phyloP scores from a whole-genome alignment of 1,140 invertebrate species.

The Cherax destructor region DNA sequence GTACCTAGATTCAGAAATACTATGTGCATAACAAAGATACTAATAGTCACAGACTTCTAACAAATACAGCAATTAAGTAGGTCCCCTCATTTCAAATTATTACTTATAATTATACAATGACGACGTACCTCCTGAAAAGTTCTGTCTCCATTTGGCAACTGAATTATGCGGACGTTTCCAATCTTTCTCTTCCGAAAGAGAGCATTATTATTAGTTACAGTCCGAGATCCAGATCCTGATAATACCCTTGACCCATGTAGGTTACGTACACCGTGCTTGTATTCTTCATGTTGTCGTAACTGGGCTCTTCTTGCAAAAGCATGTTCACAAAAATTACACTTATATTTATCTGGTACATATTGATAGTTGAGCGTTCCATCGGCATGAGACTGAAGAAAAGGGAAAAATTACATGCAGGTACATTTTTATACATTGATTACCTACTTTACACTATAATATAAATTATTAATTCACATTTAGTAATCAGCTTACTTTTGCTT shows the following conservation, averaged over 20 bases:
- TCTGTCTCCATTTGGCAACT: conserved; percentile 75
- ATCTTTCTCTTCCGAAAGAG: conserved; percentile 68
- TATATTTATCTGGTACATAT: conserved; percentile 72
- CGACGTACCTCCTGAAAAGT: conserved; percentile 63
- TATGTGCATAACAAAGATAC: background rate
- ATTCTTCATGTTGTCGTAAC: conserved; percentile 80
- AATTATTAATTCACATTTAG: background rate
- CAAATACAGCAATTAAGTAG: background rate
- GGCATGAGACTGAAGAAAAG: conserved; percentile 77
- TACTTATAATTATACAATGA: background rate
- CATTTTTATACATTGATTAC: no score
- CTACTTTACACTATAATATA: no score
- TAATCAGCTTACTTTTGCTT: conserved; percentile 73
- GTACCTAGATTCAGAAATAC: background rate
- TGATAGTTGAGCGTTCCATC: conserved; percentile 77
- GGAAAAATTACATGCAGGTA: conserved; percentile 23
- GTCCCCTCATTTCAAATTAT: background rate
- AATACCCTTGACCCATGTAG: conserved; percentile 26
- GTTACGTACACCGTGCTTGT: conserved; percentile 78
- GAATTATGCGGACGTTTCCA: conserved; percentile 76
- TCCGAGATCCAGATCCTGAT: conserved; percentile 11
- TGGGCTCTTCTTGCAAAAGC: conserved; percentile 78
- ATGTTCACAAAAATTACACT: conserved; percentile 79
- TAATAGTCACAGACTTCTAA: background rate
- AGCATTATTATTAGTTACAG: conserved; percentile 21